Conservation (phyloP, 2,888 invertebrate genomes). For the Ethmia dodecea region DNA sequence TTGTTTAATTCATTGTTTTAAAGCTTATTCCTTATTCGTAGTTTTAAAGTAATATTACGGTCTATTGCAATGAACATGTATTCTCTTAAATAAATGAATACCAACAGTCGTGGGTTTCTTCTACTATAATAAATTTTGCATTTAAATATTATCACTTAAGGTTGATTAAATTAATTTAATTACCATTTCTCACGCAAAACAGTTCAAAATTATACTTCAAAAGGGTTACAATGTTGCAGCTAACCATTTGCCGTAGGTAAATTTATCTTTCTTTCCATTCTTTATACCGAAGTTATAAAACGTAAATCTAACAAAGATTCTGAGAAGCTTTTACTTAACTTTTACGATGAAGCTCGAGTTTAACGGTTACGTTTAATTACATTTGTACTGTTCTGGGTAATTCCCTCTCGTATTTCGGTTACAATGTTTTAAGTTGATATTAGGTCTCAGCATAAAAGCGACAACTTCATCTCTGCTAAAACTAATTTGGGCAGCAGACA, state of each 20-base stretch:
- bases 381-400: slow-evolving; percentile 42
- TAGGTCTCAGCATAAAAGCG: slow-evolving; percentile 52
- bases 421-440: slow-evolving; percentile 64
- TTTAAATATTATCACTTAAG: too few relatives aligned
- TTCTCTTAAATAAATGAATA: too few relatives aligned
- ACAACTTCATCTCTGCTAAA: slow-evolving; percentile 39
- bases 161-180: too few relatives aligned
- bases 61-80: too few relatives aligned
- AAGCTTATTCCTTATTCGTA: too few relatives aligned
- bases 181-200: background rate
- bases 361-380: slow-evolving; percentile 58
- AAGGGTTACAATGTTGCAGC: slow-evolving; percentile 24
- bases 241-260: slow-evolving; percentile 38
- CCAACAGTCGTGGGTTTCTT: too few relatives aligned
- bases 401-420: slow-evolving; percentile 48
- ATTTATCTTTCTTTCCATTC: slow-evolving; percentile 36
- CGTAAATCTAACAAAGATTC: slow-evolving; percentile 56
- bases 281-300: slow-evolving; percentile 34
- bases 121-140: too few relatives aligned
- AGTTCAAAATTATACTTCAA: background rate
- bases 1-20: too few relatives aligned
- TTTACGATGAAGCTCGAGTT: slow-evolving; percentile 53
- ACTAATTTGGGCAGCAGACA: slow-evolving; percentile 48
- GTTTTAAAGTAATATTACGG: too few relatives aligned
- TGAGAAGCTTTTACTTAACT: slow-evolving; percentile 49